phyloP scores from a whole-genome alignment of 2,113 vertebrate species.

The Cettia cetti region DNA sequence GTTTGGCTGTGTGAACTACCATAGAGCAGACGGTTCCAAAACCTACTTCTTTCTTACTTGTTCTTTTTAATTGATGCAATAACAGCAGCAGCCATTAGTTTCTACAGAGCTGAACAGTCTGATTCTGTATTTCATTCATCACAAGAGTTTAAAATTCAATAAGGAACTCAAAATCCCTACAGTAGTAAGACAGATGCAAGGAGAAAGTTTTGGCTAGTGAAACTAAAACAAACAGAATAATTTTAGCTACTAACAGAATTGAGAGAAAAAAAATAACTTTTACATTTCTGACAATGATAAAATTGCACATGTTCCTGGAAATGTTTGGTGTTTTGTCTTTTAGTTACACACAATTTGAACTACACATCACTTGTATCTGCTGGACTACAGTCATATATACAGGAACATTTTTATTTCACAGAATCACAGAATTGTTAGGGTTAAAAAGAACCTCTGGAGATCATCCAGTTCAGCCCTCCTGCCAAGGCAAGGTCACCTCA shows the following conservation, averaged over 20 bases:
- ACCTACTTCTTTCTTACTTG: constrained; percentile 42
- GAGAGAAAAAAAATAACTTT: not conserved
- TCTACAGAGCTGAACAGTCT: not conserved
- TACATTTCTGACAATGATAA: constrained; percentile 14
- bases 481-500: not conserved
- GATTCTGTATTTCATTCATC: constrained; percentile 18
- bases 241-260: constrained; percentile 11
- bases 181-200: not conserved
- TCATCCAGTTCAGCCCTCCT: not conserved
- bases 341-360: not conserved
- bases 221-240: constrained; percentile 43
- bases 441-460: not conserved
- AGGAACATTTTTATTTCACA: not conserved
- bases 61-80: constrained; percentile 40
- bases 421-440: not conserved
- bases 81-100: not conserved
- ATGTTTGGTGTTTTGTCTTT: not conserved
- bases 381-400: not conserved
- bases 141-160: constrained; percentile 22
- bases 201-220: not conserved
- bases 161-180: not conserved
- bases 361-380: not conserved
- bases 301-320: not conserved
- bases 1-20: constrained; percentile 68
- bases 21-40: constrained; percentile 65